Evolutionary conservation across 1,140 invertebrate species (phyloP), one percentile per base, ranked within the genome.

Genomic region (Euschistus heros): DNA sequence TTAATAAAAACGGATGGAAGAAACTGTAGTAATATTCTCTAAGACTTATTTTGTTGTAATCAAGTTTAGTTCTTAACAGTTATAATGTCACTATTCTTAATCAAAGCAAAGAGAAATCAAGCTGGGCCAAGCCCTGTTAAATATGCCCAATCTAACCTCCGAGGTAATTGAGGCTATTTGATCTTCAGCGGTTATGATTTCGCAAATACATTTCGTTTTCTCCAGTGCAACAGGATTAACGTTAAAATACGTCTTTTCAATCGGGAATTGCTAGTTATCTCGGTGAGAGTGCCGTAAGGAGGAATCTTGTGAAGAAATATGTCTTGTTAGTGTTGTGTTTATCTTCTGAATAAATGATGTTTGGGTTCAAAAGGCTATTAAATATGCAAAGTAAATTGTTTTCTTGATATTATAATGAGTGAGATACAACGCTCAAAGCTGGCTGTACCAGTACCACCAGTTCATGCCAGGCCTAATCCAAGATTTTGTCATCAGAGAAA

Each of bases 401-500:
- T 59, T 66, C 33, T 37, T 57, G 55, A 69, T 68, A 64, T 66
- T 68, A 71, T 64, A 63, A 71, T 71, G 70, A 71, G 70, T 64
- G 68, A 70, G 66, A 65, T 70, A 61, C 66, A 66, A 62, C 67
- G 67, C 61, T 66, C 67, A 52, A 69, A 65, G 27, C 50, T 68
- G 65, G 64, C 68, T 14, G 68, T 65, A 69, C 72, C 67, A 73
- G 77, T 81, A 67, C 80, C 80, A 30, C 78, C 80, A 33, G 84
- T 86, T 42, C 84, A 86, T 72, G 83, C 83, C 42, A 78, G 82
- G 59, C 77, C 81, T 15, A 78, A 76, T 68, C 73, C 75, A 70
- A 78, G 83, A 72, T 76, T 86, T 71, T 86, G 82, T 68, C 86
- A 88, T 76, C 86, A 88, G 76, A 80, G 86, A 71, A 88, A 88